Percentiles rank a stretch among this genome's conserved stretches.
Conservation (phyloP, 2,888 invertebrate genomes). For the Drosophila tripunctata region DNA sequence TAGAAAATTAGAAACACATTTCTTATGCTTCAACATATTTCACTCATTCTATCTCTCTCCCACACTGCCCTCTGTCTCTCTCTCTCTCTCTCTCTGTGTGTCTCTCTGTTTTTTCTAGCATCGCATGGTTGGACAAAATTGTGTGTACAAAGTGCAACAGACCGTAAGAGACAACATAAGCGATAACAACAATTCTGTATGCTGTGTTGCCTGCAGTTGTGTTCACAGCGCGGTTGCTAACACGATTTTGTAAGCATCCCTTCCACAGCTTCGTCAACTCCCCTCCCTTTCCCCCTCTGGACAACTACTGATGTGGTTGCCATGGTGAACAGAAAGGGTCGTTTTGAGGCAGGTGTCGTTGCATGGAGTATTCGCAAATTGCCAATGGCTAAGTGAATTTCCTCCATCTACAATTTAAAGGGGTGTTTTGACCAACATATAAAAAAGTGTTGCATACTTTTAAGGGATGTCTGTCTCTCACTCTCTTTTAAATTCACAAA, state of each 20-base stretch:
- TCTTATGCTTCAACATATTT: constrained; percentile 2
- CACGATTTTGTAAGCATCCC: constrained; percentile 47
- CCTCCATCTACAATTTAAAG: not conserved
- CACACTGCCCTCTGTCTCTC: not conserved
- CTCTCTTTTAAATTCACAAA: constrained; percentile 5
- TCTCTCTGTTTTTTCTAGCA: constrained; percentile 3
- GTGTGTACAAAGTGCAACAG: constrained; percentile 71
- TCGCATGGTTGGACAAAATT: constrained; percentile 39
- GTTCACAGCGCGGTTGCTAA: constrained; percentile 66
- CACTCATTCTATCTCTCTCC: not conserved
- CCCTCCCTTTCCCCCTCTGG: not conserved
- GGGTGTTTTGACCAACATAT: constrained; percentile 4
- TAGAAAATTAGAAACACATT: constrained; percentile 59
- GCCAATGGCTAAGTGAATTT: constrained; percentile 58
- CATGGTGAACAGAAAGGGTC: constrained; percentile 31
- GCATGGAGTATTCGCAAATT: constrained; percentile 52
- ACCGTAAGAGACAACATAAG: constrained; percentile 80
- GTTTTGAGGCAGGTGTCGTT: constrained; percentile 52
- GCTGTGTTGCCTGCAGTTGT: constrained; percentile 49
- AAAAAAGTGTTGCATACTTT: constrained; percentile 34
- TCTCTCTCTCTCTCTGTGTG: too few relatives aligned
- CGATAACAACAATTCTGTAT: constrained; percentile 62
- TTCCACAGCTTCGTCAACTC: not conserved
- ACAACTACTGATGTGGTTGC: constrained; percentile 19
- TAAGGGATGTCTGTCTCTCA: constrained; percentile 1